Percentiles rank a stretch among this genome's conserved stretches.
These are phyloP conservation scores for Rhagoletis zephyria DNA, from an alignment of 1,140 invertebrate genomes.

Conservation along the genomic window DNA sequence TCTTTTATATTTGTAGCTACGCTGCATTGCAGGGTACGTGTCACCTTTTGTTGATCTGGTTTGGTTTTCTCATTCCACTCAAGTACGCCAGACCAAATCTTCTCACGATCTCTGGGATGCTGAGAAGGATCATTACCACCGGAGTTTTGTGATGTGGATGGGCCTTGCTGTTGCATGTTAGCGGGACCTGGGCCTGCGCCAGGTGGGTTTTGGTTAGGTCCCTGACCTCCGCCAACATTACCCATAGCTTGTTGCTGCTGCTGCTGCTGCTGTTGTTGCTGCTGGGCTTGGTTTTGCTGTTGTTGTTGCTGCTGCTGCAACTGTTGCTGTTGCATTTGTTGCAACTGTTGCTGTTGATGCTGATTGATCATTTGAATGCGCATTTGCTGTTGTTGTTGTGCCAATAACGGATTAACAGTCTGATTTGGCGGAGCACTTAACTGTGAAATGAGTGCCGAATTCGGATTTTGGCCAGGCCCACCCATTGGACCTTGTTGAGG, in stretches of 20 bases:
- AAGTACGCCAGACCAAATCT: slow-evolving; percentile 88
- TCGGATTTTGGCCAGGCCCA: slow-evolving; percentile 67
- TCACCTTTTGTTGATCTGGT: slow-evolving; percentile 83
- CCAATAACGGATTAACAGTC: slow-evolving; percentile 68
- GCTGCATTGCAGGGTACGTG: slow-evolving; percentile 87
- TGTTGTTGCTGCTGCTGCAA: slow-evolving; percentile 70
- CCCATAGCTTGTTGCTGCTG: slow-evolving; percentile 54
- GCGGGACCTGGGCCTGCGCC: slow-evolving; percentile 31
- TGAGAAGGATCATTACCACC: slow-evolving; percentile 57
- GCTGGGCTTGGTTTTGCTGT: slow-evolving; percentile 73
- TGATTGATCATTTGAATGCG: slow-evolving; percentile 65
- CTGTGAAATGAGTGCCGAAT: slow-evolving; percentile 80
- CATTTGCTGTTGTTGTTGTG: slow-evolving; percentile 74
- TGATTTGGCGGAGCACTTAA: slow-evolving; percentile 80
- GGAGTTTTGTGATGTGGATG: slow-evolving; percentile 14
- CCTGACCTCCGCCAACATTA: slow-evolving; percentile 25
- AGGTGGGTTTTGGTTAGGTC: slow-evolving; percentile 1
- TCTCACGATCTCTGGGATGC: slow-evolving; percentile 62
- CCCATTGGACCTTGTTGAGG: slow-evolving; percentile 56
- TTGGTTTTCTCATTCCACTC: slow-evolving; percentile 93
- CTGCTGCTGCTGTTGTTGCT: slow-evolving; percentile 72
- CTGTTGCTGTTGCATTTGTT: slow-evolving; percentile 60
- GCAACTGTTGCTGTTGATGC: slow-evolving; percentile 68
- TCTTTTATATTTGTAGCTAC: slow-evolving; percentile 85
- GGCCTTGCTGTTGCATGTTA: slow-evolving; percentile 27